Base-by-base conservation (phyloP, 2,888 invertebrate species). In the Sarcophaga variegata region DNA sequence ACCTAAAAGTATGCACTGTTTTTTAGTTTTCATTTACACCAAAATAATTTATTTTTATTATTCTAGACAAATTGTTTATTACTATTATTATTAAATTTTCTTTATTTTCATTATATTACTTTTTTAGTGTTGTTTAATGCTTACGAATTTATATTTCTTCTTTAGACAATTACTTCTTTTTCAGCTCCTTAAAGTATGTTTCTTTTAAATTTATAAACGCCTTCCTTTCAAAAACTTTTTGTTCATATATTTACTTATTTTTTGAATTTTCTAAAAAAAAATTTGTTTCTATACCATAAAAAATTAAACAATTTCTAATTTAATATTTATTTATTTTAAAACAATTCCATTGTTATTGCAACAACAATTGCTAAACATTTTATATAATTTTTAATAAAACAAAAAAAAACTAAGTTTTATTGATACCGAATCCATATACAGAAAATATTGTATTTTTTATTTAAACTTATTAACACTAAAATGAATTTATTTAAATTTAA, bases 401-500 rank as follows among this genome's bases (percentile, higher is more conserved):
- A 63, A 37, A 45, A 54, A 54, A 27, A 17, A 37, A 12, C 14
- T 14, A 20, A 20, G 22, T 37, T 70, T 17, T 37, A 17, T 17
- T 54, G 54, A 14, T 54, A 54, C 17, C 17, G 17, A 14, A 14
- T 54, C 54, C 5, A 14, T 14, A 54, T 17, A 54, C 12, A 54
- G 22, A 22, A 54, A 54, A 54, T 14, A 83, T 77, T 83, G 54
- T 59, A 80, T 80, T 80, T 71, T 83, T 59, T 62, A 83, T 77
- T 80, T 71, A 62, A 86, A 80, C 80, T 83, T 75, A 83, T 86
- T 86, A 86, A 86, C 83, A 83, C 79, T 79, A 71, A 72, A 75
- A 79, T 45, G 47, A 80, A 25, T 84, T 75, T 81, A 78, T 64
- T 72, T 77, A 47, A 67, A 69, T 74, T 67, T 74, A 20, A 59